Percentiles rank a stretch among this genome's conserved stretches.
Evolutionary conservation across 1,140 invertebrate genomes (phyloP).

Genomic region (Pseudobourletiella spinata): DNA sequence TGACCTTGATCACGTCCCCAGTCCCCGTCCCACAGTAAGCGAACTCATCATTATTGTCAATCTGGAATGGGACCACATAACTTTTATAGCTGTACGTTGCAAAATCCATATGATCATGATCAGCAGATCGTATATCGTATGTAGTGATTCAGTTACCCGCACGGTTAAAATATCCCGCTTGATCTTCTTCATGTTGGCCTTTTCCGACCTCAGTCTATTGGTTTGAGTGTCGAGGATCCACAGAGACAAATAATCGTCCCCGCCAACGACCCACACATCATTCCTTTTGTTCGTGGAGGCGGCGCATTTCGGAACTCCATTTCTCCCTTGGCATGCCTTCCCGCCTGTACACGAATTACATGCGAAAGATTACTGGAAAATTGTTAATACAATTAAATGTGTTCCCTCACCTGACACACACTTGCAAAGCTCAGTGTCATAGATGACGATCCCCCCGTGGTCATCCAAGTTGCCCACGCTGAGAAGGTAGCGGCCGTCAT

Average conservation of each 20-base stretch:
- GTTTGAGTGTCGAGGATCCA: slow-evolving; percentile 66
- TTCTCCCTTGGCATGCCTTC: slow-evolving; percentile 54
- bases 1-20: slow-evolving; percentile 54
- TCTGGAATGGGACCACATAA: slow-evolving; percentile 31
- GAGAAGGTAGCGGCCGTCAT: slow-evolving; percentile 66
- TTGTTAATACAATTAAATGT: too few relatives aligned
- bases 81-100: neutral
- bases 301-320: slow-evolving; percentile 50
- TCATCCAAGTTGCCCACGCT: slow-evolving; percentile 78
- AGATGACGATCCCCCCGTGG: slow-evolving; percentile 57
- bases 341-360: slow-evolving; percentile 8
- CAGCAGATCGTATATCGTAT: neutral
- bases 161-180: slow-evolving; percentile 40
- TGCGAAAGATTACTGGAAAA: neutral
- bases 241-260: slow-evolving; percentile 58
- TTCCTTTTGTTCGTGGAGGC: slow-evolving; percentile 49
- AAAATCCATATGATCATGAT: neutral
- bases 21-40: slow-evolving; percentile 77
- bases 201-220: slow-evolving; percentile 57
- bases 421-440: slow-evolving; percentile 54
- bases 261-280: slow-evolving; percentile 50
- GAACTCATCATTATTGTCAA: slow-evolving; percentile 55
- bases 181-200: slow-evolving; percentile 49
- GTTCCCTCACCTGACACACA: slow-evolving; percentile 3
- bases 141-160: slow-evolving; percentile 46